These are phyloP conservation scores for Trachops cirrhosus DNA, from an alignment of 2,797 vertebrate genomes.

Conservation along the genomic window DNA sequence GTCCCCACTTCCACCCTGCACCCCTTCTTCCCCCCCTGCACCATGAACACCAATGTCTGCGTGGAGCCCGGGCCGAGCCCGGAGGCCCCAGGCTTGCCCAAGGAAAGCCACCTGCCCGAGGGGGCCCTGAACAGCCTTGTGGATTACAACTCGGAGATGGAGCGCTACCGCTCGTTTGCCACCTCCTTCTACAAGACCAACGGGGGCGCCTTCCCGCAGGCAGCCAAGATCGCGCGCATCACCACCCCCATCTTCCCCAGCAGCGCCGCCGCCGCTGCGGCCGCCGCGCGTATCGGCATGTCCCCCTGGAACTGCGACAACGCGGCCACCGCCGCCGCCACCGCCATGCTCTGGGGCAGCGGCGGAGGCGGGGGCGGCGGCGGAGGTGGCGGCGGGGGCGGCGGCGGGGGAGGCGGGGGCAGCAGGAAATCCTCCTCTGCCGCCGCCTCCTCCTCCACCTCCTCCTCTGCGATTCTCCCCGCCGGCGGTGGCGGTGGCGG, in stretches of 20 bases:
- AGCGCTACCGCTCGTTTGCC: slow-evolving; percentile 96
- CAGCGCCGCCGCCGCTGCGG: slow-evolving; percentile 82
- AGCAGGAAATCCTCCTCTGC: slow-evolving; percentile 59
- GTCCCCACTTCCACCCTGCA: slow-evolving; percentile 74
- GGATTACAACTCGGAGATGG: slow-evolving; percentile 99
- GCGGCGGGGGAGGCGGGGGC: slow-evolving; percentile 80
- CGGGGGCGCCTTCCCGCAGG: slow-evolving; percentile 94
- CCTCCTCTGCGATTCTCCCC: slow-evolving; percentile 77
- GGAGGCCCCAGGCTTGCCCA: slow-evolving; percentile 93
- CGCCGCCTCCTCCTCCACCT: slow-evolving; percentile 69
- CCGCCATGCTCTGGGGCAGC: slow-evolving; percentile 91
- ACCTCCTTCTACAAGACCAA: slow-evolving; percentile 96
- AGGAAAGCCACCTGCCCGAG: slow-evolving; percentile 94
- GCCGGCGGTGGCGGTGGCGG: slow-evolving; percentile 49
- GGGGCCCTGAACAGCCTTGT: slow-evolving; percentile 96
- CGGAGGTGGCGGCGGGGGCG: slow-evolving; percentile 65
- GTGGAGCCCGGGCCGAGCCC: slow-evolving; percentile 93
- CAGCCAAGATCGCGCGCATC: slow-evolving; percentile 96
- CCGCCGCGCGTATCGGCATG: slow-evolving; percentile 95
- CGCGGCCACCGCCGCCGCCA: slow-evolving; percentile 90
- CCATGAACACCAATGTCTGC: slow-evolving; percentile 96
- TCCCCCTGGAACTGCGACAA: slow-evolving; percentile 98
- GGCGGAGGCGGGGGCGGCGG: slow-evolving; percentile 72
- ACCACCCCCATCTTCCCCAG: slow-evolving; percentile 95
- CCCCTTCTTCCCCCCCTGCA: slow-evolving; percentile 80